Evolutionary conservation across 2,113 vertebrate species (phyloP).

Genomic region (Pygoscelis adeliae): DNA sequence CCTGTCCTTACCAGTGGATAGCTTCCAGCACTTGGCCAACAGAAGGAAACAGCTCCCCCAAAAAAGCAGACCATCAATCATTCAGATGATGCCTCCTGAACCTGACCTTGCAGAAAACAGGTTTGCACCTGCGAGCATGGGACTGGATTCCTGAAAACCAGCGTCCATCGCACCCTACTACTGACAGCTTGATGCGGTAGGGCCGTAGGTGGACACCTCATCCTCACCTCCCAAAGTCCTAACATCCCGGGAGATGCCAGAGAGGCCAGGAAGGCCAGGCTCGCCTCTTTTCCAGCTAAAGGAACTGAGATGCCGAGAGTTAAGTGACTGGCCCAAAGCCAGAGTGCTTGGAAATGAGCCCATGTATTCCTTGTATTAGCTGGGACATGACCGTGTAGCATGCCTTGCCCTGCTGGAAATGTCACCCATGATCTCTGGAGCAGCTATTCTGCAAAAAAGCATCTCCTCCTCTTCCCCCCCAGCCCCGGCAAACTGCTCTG

Average conservation of each 20-base stretch:
- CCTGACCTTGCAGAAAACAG: background rate
- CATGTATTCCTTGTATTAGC: background rate
- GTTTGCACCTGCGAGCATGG: background rate
- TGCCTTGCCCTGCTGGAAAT: slow-evolving; percentile 34
- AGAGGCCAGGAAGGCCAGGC: background rate
- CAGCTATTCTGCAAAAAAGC: background rate
- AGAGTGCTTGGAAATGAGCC: background rate
- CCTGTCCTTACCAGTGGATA: background rate
- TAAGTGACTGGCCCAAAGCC: slow-evolving; percentile 6
- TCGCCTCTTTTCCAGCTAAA: background rate
- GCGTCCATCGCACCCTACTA: accelerated
- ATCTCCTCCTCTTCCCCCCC: background rate
- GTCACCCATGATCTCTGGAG: background rate
- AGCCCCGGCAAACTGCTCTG: background rate
- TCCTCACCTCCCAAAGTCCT: background rate
- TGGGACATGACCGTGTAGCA: background rate
- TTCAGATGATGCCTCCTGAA: background rate
- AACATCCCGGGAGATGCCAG: background rate
- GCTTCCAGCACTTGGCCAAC: background rate
- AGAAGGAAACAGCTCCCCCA: background rate
- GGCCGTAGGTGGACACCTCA: background rate
- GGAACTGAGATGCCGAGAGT: background rate
- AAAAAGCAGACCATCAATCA: background rate
- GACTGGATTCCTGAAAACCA: background rate
- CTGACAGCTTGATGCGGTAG: background rate